Percentiles rank a stretch among this genome's conserved stretches.
Conservation (phyloP, 2,113 vertebrate genomes). For the Pteruthius melanotis region DNA sequence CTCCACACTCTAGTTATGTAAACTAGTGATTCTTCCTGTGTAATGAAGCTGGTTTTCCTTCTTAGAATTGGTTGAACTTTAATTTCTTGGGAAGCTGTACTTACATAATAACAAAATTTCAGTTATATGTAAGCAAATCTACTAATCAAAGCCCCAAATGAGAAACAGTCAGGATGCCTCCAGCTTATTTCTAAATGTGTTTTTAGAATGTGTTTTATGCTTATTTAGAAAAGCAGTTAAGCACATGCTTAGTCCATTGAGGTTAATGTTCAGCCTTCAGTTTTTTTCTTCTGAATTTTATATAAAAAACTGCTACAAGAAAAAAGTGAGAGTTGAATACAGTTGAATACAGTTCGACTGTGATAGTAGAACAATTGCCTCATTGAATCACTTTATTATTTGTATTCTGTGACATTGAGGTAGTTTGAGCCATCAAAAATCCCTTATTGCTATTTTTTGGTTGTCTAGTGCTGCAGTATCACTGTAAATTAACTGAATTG, state of each 20-base stretch:
- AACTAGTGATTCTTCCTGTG: background rate
- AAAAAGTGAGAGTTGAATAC: background rate
- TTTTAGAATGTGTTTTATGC: background rate
- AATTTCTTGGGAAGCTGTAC: background rate
- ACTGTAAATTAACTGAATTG: background rate
- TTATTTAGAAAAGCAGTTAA: background rate
- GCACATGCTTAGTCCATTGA: background rate
- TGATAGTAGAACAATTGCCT: background rate
- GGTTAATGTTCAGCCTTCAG: background rate
- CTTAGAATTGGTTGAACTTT: background rate
- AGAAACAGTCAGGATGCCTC: background rate
- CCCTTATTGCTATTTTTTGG: accelerated
- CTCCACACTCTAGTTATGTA: background rate
- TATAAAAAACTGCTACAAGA: background rate
- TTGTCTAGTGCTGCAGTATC: background rate
- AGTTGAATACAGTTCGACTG: background rate
- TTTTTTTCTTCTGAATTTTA: background rate
- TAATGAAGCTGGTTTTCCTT: background rate
- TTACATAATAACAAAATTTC: background rate
- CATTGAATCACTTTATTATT: background rate
- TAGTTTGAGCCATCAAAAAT: background rate
- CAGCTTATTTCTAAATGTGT: background rate
- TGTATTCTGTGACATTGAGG: background rate
- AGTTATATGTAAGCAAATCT: background rate
- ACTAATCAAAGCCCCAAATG: background rate